Percentiles rank a stretch among this genome's conserved stretches.
These are phyloP conservation scores for Etia nguti DNA, from an alignment of 2,113 vertebrate species.

Conservation along the genomic window DNA sequence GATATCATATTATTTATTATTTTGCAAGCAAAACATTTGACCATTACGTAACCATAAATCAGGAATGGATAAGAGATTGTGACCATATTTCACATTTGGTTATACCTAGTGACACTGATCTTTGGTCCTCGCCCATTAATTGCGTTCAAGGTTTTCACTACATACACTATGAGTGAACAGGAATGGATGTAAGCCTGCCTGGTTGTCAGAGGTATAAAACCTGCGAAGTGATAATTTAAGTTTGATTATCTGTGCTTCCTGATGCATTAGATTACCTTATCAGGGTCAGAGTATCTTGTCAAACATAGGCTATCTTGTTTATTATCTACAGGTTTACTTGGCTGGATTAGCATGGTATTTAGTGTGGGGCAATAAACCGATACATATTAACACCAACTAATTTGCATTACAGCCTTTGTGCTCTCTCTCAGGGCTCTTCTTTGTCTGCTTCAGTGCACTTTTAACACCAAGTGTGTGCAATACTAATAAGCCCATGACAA, in stretches of 20 bases:
- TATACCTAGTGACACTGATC: neutral
- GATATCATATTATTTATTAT: neutral
- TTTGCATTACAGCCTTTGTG: neutral
- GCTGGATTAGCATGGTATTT: slow-evolving; percentile 27
- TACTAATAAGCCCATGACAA: neutral
- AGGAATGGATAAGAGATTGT: neutral
- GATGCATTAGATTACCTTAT: neutral
- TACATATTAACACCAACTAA: slow-evolving; percentile 42
- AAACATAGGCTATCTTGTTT: neutral
- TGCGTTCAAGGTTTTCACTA: neutral
- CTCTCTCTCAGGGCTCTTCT: neutral
- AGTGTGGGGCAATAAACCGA: slow-evolving; percentile 44
- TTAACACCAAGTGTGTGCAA: slow-evolving; percentile 1
- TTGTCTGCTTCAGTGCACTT: neutral
- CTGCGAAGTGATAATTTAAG: neutral
- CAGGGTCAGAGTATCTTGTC: neutral
- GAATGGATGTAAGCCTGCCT: neutral
- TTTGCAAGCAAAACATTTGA: neutral
- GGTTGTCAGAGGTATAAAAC: neutral
- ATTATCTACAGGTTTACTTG: slow-evolving; percentile 1
- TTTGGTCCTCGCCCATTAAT: neutral
- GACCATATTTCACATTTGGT: neutral
- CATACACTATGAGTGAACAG: neutral
- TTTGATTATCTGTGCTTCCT: neutral
- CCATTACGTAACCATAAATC: neutral